A percentile compares a stretch with the other conserved stretches of the same genome.
phyloP scores from a whole-genome alignment of 2,113 vertebrate species.

The Cariama cristata region DNA sequence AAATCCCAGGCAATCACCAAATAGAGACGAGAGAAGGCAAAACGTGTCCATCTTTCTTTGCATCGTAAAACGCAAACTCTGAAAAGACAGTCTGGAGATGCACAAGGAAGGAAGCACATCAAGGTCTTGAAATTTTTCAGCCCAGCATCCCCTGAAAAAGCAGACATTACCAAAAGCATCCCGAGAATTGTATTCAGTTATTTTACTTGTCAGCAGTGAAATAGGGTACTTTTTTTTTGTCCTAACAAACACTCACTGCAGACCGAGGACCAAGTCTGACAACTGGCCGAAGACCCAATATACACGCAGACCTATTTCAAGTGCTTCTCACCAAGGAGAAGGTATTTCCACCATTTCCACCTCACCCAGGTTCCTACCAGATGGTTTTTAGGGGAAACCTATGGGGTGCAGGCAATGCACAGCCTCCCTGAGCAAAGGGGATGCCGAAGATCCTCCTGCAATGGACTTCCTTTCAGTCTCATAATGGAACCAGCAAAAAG shows the following conservation, averaged over 20 bases:
- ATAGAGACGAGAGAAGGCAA: not conserved
- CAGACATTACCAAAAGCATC: not conserved
- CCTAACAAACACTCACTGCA: not conserved
- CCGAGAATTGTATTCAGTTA: not conserved
- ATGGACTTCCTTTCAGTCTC: not conserved
- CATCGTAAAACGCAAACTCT: rapidly evolving
- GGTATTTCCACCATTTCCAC: not conserved
- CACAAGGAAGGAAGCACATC: not conserved
- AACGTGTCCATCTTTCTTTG: not conserved
- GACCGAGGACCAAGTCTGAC: not conserved
- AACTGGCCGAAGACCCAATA: not conserved
- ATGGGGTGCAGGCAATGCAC: rapidly evolving
- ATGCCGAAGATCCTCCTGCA: not conserved
- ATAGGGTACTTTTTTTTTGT: rapidly evolving
- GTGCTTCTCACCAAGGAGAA: not conserved
- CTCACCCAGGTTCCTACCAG: not conserved
- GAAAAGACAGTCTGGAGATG: not conserved
- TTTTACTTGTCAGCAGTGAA: not conserved
- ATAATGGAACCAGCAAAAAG: not conserved
- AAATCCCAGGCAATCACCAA: not conserved
- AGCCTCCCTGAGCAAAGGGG: not conserved
- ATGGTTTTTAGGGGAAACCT: not conserved
- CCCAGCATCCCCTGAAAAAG: not conserved
- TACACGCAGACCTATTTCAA: not conserved
- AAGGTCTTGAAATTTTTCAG: not conserved